Conservation (phyloP, 2,797 vertebrate genomes). For the Lithobates pipiens region DNA sequence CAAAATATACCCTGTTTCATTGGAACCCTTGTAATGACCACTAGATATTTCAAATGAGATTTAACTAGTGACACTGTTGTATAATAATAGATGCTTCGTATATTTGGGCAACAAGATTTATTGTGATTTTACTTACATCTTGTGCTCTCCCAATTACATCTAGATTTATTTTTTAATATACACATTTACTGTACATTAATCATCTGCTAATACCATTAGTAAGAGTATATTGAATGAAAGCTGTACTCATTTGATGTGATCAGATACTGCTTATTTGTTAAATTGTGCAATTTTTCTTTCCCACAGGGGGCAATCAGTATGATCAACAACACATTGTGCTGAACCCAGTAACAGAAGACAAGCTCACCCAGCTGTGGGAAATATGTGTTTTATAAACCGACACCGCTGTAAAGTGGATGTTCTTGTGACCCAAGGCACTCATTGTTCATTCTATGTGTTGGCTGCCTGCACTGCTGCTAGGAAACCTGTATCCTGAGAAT, state of each 20-base stretch:
- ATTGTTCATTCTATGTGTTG: slow-evolving; percentile 34
- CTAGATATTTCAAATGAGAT: too few species aligned
- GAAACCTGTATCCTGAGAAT: not conserved
- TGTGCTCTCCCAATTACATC: too few species aligned
- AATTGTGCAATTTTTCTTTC: slow-evolving; percentile 43
- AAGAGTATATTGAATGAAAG: too few species aligned
- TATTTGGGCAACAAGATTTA: too few species aligned
- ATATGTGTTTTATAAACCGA: slow-evolving; percentile 81
- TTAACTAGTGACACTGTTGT: too few species aligned
- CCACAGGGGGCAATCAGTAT: slow-evolving; percentile 88
- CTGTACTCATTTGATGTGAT: not conserved
- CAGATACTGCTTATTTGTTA: not conserved
- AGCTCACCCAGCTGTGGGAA: slow-evolving; percentile 86
- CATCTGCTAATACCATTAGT: too few species aligned
- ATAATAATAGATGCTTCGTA: too few species aligned
- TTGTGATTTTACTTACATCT: too few species aligned
- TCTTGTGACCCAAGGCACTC: not conserved
- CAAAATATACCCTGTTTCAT: too few species aligned
- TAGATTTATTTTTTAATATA: too few species aligned
- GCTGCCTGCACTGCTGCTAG: slow-evolving; percentile 39
- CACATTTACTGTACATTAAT: too few species aligned
- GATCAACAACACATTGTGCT: slow-evolving; percentile 90
- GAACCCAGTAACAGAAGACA: slow-evolving; percentile 80
- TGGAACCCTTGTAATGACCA: too few species aligned
- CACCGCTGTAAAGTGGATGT: not conserved